Percentiles rank a stretch among this genome's conserved stretches.
These are phyloP conservation scores for Dysdera silvatica DNA, from an alignment of 1,140 invertebrate genomes.

Conservation along the genomic window DNA sequence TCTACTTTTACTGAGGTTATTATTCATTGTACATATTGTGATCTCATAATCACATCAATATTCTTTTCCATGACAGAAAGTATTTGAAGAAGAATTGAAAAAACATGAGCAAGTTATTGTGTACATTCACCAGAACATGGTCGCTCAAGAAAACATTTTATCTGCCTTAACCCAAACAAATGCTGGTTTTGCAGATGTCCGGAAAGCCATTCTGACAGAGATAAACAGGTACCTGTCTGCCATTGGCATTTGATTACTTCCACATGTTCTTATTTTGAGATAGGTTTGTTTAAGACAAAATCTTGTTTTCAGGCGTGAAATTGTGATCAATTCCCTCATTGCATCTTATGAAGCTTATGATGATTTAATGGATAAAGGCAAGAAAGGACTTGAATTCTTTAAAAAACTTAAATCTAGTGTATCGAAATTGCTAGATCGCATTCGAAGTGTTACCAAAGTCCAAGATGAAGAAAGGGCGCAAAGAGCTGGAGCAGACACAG, in stretches of 20 bases:
- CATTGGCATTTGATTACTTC: no score
- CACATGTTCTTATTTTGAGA: no score
- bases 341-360: slow-evolving; percentile 83
- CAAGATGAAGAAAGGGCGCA: slow-evolving; percentile 81
- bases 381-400: slow-evolving; percentile 90
- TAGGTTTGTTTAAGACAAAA: background rate
- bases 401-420: slow-evolving; percentile 79
- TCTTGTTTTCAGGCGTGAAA: slow-evolving; percentile 41
- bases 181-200: slow-evolving; percentile 72
- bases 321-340: slow-evolving; percentile 61
- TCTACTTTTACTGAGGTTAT: no score
- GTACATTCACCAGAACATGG: slow-evolving; percentile 75
- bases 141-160: slow-evolving; percentile 89
- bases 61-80: slow-evolving; percentile 42
- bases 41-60: no score
- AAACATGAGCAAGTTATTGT: slow-evolving; percentile 63
- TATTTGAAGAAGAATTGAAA: slow-evolving; percentile 76
- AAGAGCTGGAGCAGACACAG: slow-evolving; percentile 55
- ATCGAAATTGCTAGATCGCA: slow-evolving; percentile 63
- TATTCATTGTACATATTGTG: no score
- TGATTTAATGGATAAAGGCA: slow-evolving; percentile 75
- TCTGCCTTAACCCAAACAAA: slow-evolving; percentile 84
- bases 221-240: no score
- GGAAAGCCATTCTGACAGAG: slow-evolving; percentile 69
- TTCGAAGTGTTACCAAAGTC: slow-evolving; percentile 67